phyloP scores from a whole-genome alignment of 2,797 vertebrate species.

The Limosa lapponica region DNA sequence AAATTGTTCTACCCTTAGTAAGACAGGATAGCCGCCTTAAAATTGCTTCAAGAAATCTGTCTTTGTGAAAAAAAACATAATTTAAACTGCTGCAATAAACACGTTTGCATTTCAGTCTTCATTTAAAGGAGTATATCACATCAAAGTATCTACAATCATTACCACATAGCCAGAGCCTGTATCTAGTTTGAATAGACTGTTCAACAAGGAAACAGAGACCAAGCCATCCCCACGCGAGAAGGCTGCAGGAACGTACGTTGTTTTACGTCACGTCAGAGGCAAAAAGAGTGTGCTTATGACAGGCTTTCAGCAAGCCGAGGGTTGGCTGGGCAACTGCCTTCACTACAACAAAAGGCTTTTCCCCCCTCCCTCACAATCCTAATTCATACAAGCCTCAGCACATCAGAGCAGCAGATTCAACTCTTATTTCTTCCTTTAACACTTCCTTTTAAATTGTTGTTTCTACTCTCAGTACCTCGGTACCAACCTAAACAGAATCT shows the following conservation, averaged over 20 bases:
- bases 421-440: not conserved
- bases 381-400: not conserved
- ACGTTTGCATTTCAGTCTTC: not conserved
- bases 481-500: conserved; percentile 14
- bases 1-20: not conserved
- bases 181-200: not conserved
- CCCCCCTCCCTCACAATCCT: not conserved
- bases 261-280: not conserved
- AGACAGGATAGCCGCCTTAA: not conserved
- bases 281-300: not conserved
- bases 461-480: not conserved
- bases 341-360: not conserved
- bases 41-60: not conserved
- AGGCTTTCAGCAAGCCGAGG: not conserved
- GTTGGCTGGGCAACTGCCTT: not conserved
- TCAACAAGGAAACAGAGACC: not conserved
- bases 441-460: not conserved
- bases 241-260: not conserved
- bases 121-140: not conserved
- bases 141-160: not conserved
- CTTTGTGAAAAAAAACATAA: not conserved
- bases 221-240: not conserved
- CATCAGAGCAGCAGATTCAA: not conserved
- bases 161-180: not conserved
- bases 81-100: not conserved